These are phyloP conservation scores for Callyntrura sp. DNA, from an alignment of 2,888 invertebrate species.

Conservation along the genomic window DNA sequence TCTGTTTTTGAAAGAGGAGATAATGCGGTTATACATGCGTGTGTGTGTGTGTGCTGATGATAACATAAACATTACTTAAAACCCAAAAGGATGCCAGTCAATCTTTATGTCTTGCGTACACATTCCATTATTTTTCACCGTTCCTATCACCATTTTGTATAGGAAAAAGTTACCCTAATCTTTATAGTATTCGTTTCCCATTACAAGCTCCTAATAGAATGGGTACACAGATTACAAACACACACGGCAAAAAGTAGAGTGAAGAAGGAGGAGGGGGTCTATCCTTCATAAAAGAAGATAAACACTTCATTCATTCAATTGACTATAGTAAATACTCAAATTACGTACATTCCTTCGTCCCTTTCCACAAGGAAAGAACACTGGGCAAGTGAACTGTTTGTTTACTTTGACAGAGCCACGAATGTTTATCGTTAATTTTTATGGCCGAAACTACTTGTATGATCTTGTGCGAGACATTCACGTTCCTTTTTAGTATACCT, in stretches of 20 bases:
- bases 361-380: background rate
- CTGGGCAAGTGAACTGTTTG: conserved; percentile 44
- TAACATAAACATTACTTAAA: conserved; percentile 66
- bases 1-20: no score
- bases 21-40: no score
- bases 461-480: no score
- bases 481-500: no score
- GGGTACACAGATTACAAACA: background rate
- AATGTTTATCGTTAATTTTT: background rate
- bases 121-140: conserved; percentile 53
- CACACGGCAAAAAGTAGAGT: background rate
- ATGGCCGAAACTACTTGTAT: no score
- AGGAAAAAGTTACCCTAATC: background rate
- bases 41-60: background rate
- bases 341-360: conserved; percentile 3
- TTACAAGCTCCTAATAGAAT: background rate
- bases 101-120: conserved; percentile 55
- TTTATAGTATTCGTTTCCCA: background rate
- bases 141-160: background rate
- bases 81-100: conserved; percentile 52
- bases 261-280: background rate
- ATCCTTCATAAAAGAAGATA: background rate
- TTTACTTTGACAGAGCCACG: conserved; percentile 49
- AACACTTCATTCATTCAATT: conserved; percentile 61
- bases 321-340: conserved; percentile 4